phyloP scores from a whole-genome alignment of 2,113 vertebrate genomes.

The Dryoscopus gambensis region DNA sequence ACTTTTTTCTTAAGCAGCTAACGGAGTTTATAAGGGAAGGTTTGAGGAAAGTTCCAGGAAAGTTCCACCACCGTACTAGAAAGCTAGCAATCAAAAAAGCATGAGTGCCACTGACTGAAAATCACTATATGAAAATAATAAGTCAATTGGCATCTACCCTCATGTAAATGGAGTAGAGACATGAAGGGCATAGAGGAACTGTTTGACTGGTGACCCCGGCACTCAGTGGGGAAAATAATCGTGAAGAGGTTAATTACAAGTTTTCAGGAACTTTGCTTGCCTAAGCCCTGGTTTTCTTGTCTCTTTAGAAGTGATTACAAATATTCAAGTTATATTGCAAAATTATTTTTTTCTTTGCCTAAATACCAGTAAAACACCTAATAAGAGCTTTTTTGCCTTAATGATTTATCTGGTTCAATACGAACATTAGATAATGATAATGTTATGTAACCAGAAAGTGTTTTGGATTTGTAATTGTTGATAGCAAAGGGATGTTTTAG shows the following conservation, averaged over 20 bases:
- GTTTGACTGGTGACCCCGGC: neutral
- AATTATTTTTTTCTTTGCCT: neutral
- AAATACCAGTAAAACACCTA: neutral
- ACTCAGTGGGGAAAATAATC: neutral
- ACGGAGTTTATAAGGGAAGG: neutral
- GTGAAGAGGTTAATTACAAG: neutral
- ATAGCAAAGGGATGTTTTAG: neutral
- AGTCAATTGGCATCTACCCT: neutral
- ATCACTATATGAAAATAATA: neutral
- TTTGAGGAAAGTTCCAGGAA: neutral
- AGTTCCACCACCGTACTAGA: neutral
- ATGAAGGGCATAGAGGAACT: neutral
- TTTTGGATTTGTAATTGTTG: neutral
- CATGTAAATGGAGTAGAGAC: neutral
- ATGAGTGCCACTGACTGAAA: neutral
- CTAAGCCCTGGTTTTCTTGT: neutral
- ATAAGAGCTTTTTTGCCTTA: neutral
- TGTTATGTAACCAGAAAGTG: neutral
- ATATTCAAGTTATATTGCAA: neutral
- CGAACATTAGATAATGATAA: neutral
- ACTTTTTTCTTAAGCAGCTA: neutral
- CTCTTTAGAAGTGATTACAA: neutral
- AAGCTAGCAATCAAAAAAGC: neutral
- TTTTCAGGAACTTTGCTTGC: neutral
- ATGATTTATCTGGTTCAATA: neutral